phyloP scores from a whole-genome alignment of 2,113 vertebrate species.

The Microcebus ravelobensis region DNA sequence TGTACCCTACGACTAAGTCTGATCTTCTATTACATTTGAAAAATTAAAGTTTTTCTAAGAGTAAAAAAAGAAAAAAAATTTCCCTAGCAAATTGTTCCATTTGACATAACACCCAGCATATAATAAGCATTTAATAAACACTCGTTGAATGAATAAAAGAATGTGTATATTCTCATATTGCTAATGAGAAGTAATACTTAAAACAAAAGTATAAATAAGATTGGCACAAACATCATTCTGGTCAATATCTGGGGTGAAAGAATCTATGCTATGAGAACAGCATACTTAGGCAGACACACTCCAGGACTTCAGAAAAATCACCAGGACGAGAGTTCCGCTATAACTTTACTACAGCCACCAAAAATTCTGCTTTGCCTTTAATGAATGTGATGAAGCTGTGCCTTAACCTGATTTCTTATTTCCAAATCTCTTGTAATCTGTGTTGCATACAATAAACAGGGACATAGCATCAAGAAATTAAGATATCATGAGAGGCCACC shows the following conservation, averaged over 20 bases:
- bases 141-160: background rate
- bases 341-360: background rate
- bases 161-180: background rate
- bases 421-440: background rate
- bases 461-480: background rate
- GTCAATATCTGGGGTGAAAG: background rate
- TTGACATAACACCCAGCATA: background rate
- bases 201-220: conserved; percentile 34
- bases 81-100: background rate
- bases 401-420: background rate
- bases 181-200: background rate
- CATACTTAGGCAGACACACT: background rate
- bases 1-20: background rate
- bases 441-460: background rate
- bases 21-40: background rate
- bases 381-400: background rate
- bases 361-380: conserved; percentile 10
- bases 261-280: background rate
- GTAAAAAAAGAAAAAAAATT: background rate
- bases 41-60: background rate
- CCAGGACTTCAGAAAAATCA: background rate
- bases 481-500: background rate
- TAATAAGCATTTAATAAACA: background rate
- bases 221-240: background rate
- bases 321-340: background rate